Conservation (phyloP, 2,888 invertebrate genomes). For the Spisula subtruncata region DNA sequence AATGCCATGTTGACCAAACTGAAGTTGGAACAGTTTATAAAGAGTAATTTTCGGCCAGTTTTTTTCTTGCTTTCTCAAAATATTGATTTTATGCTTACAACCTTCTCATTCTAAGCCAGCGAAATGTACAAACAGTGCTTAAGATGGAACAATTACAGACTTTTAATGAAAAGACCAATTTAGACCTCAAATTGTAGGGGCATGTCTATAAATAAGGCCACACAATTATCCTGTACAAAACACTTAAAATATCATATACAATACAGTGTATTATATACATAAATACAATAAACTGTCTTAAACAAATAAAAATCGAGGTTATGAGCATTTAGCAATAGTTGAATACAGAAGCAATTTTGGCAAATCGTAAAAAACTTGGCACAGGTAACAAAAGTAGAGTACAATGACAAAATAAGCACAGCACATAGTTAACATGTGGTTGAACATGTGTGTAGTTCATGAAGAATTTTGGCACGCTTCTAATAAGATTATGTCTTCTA, state of each 20-base stretch:
- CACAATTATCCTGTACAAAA: too few species aligned
- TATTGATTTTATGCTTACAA: too few species aligned
- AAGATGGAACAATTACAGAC: too few species aligned
- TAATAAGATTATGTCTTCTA: slow-evolving; percentile 14
- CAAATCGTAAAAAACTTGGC: slow-evolving; percentile 3
- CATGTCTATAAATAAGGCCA: too few species aligned
- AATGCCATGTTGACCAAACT: too few species aligned
- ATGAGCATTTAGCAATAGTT: background rate
- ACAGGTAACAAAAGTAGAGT: slow-evolving; percentile 4
- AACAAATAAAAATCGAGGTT: background rate
- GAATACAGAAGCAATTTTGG: slow-evolving; percentile 10
- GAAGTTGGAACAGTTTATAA: too few species aligned
- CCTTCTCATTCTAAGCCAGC: too few species aligned
- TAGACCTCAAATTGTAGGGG: too few species aligned
- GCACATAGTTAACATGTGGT: background rate
- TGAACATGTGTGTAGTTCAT: background rate
- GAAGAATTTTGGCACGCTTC: background rate
- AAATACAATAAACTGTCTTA: background rate
- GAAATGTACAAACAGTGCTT: too few species aligned
- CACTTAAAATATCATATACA: background rate
- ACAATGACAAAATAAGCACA: slow-evolving; percentile 2
- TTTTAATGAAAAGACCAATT: too few species aligned
- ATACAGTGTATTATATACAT: background rate
- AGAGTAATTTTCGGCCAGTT: too few species aligned
- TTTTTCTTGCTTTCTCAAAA: too few species aligned